Base-by-base conservation (phyloP, 1,140 invertebrate genomes). In the Heliconius hermathena region DNA sequence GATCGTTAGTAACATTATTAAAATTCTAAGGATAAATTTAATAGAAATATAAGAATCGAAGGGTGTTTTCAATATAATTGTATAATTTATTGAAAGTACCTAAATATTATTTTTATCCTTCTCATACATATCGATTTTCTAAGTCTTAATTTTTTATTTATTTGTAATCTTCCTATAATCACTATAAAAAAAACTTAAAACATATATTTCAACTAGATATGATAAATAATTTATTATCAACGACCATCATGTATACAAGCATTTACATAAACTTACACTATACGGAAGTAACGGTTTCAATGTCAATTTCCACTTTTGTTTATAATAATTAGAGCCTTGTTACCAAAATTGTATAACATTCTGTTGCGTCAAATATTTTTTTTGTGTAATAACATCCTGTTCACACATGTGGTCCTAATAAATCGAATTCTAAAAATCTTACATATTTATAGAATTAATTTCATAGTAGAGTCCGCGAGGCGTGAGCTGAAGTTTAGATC, bases 261-360 rank as follows among this genome's bases (percentile, higher is more conserved):
- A 66, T 29, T 66, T 26, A 29, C 11, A 66, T 52, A 46, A 22
- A 60, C n/a, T 91, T 89, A 89, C 90, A 87, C 88, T 85, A 90
- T 82, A 71, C 79, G 74, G 71, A 74, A 75, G 36, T 91, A 91
- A 91, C 88, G 86, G 88, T 91, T 89, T 87, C 83, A 86, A 86
- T 89, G 86, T 87, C 89, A 88, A 88, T 88, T 84, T 79, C 73
- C 83, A 86, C 78, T 85, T 84, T 85, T 86, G 71, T 81, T 82
- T 77, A 77, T 74, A 78, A 72, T 66, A 82, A 82, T 79, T 84
- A 83, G 79, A 77, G 74, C 76, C 73, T 79, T 81, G 72, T 80
- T 79, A 83, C 78, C 70, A 82, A 80, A 79, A 82, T 83, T 83
- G 77, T 82, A 77, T 81, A 84, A 83, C 76, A 76, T 16, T 66